These are phyloP conservation scores for Gymnogyps californianus DNA, from an alignment of 2,113 vertebrate genomes.

Conservation along the genomic window DNA sequence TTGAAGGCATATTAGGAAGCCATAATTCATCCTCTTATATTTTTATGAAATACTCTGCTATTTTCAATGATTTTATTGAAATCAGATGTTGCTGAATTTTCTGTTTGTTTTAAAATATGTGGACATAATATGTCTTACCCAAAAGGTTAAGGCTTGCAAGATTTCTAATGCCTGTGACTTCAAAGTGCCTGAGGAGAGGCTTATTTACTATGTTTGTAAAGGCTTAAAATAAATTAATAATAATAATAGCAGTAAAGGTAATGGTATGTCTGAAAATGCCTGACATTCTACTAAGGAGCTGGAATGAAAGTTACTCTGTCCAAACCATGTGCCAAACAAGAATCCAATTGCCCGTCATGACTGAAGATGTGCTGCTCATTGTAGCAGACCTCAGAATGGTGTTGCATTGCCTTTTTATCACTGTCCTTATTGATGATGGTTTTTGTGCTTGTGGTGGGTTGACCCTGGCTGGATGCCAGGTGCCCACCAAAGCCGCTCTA, in stretches of 20 bases:
- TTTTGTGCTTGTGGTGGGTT: too few species aligned
- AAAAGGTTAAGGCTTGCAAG: not conserved
- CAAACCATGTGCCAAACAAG: not conserved
- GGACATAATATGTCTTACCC: not conserved
- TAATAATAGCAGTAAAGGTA: not conserved
- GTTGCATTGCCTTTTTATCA: not conserved
- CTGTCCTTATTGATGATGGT: not conserved
- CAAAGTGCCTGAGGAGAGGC: not conserved
- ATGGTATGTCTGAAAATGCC: not conserved
- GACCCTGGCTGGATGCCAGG: too few species aligned
- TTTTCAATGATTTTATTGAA: not conserved
- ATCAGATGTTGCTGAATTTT: not conserved
- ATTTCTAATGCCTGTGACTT: not conserved
- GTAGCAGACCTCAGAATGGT: not conserved
- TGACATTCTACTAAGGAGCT: not conserved
- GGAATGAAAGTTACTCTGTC: not conserved
- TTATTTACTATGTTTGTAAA: not conserved
- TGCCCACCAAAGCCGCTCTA: too few species aligned
- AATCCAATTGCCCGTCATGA: not conserved
- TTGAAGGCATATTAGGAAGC: not conserved
- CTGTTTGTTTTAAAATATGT: not conserved
- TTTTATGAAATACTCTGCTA: not conserved
- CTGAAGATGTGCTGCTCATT: not conserved
- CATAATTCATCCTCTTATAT: not conserved
- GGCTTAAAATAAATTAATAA: not conserved